Percentiles rank a stretch among this genome's conserved stretches.
phyloP scores from a whole-genome alignment of 2,113 vertebrate species.

The Petrocephalus microphthalmus region DNA sequence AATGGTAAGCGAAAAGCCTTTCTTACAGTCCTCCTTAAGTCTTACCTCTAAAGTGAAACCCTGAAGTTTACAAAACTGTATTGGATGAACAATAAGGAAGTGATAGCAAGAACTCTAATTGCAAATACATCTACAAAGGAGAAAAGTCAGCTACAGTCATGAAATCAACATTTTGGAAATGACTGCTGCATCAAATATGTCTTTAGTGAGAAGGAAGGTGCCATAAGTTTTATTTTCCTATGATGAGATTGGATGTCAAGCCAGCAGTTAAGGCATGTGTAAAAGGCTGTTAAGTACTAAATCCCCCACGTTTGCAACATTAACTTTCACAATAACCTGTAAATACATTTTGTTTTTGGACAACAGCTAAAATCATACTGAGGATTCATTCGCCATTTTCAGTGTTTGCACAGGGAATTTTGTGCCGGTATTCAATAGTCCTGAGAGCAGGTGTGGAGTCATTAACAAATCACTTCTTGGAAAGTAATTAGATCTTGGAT shows the following conservation, averaged over 20 bases:
- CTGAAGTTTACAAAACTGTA: neutral
- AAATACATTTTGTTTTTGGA: slow-evolving; percentile 94
- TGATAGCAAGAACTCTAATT: slow-evolving; percentile 1
- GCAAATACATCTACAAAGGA: neutral
- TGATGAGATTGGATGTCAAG: slow-evolving; percentile 48
- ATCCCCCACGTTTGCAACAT: slow-evolving; percentile 71
- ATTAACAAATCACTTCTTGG: neutral
- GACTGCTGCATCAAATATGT: neutral
- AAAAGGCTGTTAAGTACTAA: slow-evolving; percentile 76
- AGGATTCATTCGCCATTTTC: slow-evolving; percentile 82
- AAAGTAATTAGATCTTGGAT: neutral
- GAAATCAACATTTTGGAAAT: neutral
- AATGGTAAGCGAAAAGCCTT: neutral
- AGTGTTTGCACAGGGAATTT: slow-evolving; percentile 77
- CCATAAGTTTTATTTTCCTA: neutral
- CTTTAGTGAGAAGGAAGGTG: neutral
- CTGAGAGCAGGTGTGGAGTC: slow-evolving; percentile 29
- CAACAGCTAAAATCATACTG: slow-evolving; percentile 84
- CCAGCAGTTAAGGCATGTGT: slow-evolving; percentile 91
- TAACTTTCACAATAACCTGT: slow-evolving; percentile 87
- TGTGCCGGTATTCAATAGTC: slow-evolving; percentile 58
- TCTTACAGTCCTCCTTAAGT: neutral
- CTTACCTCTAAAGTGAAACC: neutral
- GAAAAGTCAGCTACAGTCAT: neutral
- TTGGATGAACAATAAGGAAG: neutral